Evolutionary conservation across 2,113 vertebrate genomes (phyloP).

Genomic region (Eulacestoma nigropectus): DNA sequence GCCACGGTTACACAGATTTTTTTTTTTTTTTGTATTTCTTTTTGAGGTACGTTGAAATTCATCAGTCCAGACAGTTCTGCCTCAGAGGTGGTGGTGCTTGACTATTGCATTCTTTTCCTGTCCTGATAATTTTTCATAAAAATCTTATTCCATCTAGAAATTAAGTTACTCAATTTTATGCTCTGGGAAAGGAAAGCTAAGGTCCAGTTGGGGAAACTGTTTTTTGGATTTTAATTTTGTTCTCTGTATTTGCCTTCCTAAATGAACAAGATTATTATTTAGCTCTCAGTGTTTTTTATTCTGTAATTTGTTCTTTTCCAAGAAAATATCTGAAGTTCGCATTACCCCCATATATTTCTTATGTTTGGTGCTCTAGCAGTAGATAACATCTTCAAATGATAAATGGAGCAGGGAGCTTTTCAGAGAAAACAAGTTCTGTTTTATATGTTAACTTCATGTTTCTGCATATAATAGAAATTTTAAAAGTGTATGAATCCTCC

Average conservation of each 20-base stretch:
- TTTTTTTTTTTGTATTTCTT: not conserved
- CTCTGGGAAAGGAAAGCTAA: not conserved
- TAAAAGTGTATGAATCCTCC: not conserved
- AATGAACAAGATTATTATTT: not conserved
- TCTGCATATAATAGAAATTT: not conserved
- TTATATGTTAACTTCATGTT: not conserved
- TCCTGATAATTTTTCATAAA: not conserved
- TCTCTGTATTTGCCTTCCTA: not conserved
- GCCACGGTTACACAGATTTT: not conserved
- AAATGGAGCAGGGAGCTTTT: not conserved
- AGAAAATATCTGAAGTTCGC: not conserved
- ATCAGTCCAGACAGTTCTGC: not conserved
- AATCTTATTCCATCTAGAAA: not conserved
- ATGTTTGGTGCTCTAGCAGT: not conserved
- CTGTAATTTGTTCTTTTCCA: not conserved
- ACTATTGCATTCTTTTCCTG: not conserved
- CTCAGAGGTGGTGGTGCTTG: not conserved
- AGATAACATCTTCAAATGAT: not conserved
- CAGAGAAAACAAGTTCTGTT: not conserved
- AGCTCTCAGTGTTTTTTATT: not conserved
- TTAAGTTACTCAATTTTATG: not conserved
- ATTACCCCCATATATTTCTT: not conserved
- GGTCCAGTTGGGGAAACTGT: not conserved
- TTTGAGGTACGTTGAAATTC: not conserved
- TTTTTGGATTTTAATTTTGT: not conserved